These are phyloP conservation scores for Falco berigora DNA, from an alignment of 2,797 vertebrate species.

Conservation along the genomic window DNA sequence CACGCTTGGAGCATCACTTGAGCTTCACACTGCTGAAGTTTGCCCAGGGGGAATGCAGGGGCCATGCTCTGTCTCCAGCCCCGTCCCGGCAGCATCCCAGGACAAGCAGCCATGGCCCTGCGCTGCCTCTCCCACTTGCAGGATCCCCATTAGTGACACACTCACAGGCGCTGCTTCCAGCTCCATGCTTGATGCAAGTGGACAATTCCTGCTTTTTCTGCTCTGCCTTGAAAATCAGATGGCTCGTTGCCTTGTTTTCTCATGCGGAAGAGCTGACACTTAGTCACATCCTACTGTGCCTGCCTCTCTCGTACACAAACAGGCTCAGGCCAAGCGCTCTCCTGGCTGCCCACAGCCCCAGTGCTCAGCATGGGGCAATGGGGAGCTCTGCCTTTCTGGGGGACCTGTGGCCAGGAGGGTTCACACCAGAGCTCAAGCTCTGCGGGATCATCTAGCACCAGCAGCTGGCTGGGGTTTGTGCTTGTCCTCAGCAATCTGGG, in stretches of 20 bases:
- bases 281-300: constrained; percentile 12
- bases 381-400: neutral
- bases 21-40: neutral
- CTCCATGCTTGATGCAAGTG: neutral
- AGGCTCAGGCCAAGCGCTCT: neutral
- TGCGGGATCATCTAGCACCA: neutral
- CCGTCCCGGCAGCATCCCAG: neutral
- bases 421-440: neutral
- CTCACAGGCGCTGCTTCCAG: neutral
- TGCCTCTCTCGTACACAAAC: neutral
- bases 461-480: neutral
- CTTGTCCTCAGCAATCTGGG: neutral
- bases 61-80: neutral
- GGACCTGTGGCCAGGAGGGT: neutral
- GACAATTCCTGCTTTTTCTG: constrained; percentile 35
- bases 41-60: neutral
- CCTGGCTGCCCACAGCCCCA: neutral
- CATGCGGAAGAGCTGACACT: constrained; percentile 15
- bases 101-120: neutral
- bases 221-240: constrained; percentile 42
- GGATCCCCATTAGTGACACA: neutral
- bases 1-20: neutral
- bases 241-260: neutral
- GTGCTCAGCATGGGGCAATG: neutral
- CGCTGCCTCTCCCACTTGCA: neutral